phyloP scores from a whole-genome alignment of 1,140 invertebrate species.

The Heliothis subflexa region DNA sequence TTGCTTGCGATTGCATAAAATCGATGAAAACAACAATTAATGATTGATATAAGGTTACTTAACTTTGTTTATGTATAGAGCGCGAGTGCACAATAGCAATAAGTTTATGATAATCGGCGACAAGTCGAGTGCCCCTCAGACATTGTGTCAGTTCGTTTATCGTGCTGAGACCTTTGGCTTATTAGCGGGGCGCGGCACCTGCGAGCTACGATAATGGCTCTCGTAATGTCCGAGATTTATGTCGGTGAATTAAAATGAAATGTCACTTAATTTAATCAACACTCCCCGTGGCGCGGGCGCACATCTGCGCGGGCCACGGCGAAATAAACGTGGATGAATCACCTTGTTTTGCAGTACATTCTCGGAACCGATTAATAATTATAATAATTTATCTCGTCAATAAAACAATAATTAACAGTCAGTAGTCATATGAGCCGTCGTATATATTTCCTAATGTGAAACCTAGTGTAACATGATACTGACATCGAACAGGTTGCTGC shows the following conservation, averaged over 20 bases:
- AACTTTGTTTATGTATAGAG: conserved; percentile 37
- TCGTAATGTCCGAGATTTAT: conserved; percentile 79
- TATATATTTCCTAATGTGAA: conserved; percentile 85
- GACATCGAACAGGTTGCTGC: conserved; percentile 75
- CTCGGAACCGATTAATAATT: conserved; percentile 82
- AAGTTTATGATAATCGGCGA: conserved; percentile 43
- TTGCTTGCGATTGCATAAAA: conserved; percentile 38
- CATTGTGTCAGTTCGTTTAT: conserved; percentile 63
- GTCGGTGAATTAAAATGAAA: conserved; percentile 79
- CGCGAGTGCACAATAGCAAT: conserved; percentile 33
- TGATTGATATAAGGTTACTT: conserved; percentile 32
- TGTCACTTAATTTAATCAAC: conserved; percentile 81
- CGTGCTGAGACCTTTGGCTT: conserved; percentile 67
- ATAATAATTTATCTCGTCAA: conserved; percentile 82
- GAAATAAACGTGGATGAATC: conserved; percentile 79
- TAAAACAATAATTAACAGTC: conserved; percentile 84
- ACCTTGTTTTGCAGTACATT: conserved; percentile 83
- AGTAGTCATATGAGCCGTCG: conserved; percentile 81
- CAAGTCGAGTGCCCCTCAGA: conserved; percentile 48
- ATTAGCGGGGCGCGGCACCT: conserved; percentile 65
- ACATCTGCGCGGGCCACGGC: conserved; percentile 65
- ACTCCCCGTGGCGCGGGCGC: conserved; percentile 68
- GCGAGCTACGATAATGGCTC: conserved; percentile 67
- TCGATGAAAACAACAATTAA: conserved; percentile 42
- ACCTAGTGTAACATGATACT: conserved; percentile 81